Conservation (phyloP, 2,797 vertebrate species). For the Salmo trutta region DNA sequence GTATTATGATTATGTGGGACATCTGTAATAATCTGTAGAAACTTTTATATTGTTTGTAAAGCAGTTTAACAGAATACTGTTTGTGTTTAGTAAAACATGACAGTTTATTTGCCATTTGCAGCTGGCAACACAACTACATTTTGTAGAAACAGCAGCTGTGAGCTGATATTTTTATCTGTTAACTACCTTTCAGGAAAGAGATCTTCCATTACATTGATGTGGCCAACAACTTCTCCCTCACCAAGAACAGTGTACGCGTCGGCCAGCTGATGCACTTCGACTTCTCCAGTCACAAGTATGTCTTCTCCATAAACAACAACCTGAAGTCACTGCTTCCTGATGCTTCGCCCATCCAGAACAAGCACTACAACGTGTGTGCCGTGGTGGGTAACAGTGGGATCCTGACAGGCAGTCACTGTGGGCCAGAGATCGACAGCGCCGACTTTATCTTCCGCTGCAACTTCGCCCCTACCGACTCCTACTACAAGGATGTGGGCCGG, state of each 20-base stretch:
- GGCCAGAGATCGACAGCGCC: conserved; percentile 89
- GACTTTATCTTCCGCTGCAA: conserved; percentile 99
- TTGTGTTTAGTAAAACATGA: background rate
- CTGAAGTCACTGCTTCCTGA: conserved; percentile 94
- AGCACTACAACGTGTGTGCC: conserved; percentile 91
- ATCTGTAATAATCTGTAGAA: background rate
- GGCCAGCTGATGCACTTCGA: conserved; percentile 99
- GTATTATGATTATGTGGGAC: conserved; percentile 56
- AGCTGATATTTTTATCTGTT: background rate
- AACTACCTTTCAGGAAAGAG: conserved; percentile 84
- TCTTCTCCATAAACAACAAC: conserved; percentile 96
- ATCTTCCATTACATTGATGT: conserved; percentile 92
- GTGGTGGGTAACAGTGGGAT: conserved; percentile 98
- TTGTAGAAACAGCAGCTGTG: background rate
- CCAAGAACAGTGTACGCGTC: conserved; percentile 87
- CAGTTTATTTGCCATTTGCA: background rate
- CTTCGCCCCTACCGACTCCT: conserved; percentile 93
- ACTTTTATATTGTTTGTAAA: background rate
- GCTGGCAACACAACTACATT: background rate
- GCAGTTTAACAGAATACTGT: background rate
- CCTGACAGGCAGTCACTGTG: conserved; percentile 92
- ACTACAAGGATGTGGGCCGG: conserved; percentile 91
- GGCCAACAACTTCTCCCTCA: conserved; percentile 93
- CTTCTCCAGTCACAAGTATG: conserved; percentile 98
- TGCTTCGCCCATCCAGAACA: conserved; percentile 87